Conservation (phyloP, 2,888 invertebrate genomes). For the Aporophyla nigra region DNA sequence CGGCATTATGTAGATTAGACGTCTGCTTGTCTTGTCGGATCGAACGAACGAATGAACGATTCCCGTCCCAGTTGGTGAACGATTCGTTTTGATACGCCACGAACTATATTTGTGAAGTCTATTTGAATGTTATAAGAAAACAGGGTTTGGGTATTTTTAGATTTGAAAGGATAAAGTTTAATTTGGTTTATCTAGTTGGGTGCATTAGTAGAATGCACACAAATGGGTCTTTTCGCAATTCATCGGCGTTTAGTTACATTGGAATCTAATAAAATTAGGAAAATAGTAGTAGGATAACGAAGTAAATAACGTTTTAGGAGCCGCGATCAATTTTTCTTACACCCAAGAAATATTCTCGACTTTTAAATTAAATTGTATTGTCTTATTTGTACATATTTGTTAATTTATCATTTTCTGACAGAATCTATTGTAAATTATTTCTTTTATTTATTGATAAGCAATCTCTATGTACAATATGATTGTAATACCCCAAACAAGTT, state of each 20-base stretch:
- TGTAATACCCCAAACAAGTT: no score
- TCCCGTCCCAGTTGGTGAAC: constrained; percentile 57
- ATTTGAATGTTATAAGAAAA: constrained; percentile 57
- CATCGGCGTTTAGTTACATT: not conserved
- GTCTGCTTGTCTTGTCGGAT: constrained; percentile 85
- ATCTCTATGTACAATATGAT: no score
- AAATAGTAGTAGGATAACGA: not conserved
- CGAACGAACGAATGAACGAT: constrained; percentile 72
- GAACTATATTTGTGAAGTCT: constrained; percentile 54
- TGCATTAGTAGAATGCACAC: not conserved
- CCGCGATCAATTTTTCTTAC: no score
- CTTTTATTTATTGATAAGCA: no score
- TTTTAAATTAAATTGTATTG: not conserved
- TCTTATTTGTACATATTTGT: not conserved
- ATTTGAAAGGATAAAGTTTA: not conserved
- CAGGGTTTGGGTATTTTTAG: constrained; percentile 9
- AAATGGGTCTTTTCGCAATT: not conserved
- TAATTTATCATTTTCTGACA: not conserved
- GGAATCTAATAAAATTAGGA: not conserved
- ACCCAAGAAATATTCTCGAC: not conserved
- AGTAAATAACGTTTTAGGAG: no score
- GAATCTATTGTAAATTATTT: no score
- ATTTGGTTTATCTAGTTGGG: not conserved
- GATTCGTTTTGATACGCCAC: constrained; percentile 61
- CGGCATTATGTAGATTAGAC: constrained; percentile 86